Evolutionary conservation across 2,797 vertebrate species (phyloP).

Genomic region (Lepus townsendii): DNA sequence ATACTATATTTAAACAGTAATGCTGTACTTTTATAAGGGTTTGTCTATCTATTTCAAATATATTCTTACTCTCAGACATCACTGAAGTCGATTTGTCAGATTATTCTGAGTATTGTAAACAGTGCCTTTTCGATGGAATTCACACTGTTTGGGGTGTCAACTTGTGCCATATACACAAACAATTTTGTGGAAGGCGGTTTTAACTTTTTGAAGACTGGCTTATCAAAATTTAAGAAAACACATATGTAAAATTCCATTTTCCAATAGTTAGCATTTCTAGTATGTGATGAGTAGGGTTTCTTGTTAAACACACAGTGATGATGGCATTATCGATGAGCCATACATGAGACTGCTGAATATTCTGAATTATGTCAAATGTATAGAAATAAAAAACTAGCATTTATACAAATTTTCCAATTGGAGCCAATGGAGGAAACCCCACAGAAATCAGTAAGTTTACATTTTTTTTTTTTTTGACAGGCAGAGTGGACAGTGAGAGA

Average conservation of each 20-base stretch:
- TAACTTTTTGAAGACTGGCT: slow-evolving; percentile 84
- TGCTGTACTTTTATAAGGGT: slow-evolving; percentile 83
- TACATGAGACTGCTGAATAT: slow-evolving; percentile 51
- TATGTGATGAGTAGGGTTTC: neutral
- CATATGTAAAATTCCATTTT: slow-evolving; percentile 70
- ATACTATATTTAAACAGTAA: slow-evolving; percentile 73
- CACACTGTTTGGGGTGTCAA: slow-evolving; percentile 83
- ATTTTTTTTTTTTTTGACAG: no score
- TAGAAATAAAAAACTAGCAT: slow-evolving; percentile 72
- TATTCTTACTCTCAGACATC: slow-evolving; percentile 82
- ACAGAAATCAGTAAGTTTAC: slow-evolving; percentile 70
- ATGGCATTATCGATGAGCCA: slow-evolving; percentile 77
- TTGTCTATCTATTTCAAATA: slow-evolving; percentile 83
- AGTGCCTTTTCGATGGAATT: slow-evolving; percentile 90
- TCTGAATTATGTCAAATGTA: slow-evolving; percentile 77
- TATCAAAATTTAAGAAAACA: slow-evolving; percentile 64
- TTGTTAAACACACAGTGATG: slow-evolving; percentile 62
- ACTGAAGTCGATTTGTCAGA: slow-evolving; percentile 79
- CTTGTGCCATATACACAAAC: slow-evolving; percentile 87
- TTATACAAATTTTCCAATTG: slow-evolving; percentile 72
- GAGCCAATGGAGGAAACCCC: slow-evolving; percentile 9
- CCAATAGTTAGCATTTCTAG: slow-evolving; percentile 74
- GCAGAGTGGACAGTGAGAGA: no score
- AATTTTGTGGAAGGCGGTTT: slow-evolving; percentile 82
- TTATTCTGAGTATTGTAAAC: slow-evolving; percentile 86